Conservation (phyloP, 2,113 vertebrate genomes). For the Cepphus grylle region DNA sequence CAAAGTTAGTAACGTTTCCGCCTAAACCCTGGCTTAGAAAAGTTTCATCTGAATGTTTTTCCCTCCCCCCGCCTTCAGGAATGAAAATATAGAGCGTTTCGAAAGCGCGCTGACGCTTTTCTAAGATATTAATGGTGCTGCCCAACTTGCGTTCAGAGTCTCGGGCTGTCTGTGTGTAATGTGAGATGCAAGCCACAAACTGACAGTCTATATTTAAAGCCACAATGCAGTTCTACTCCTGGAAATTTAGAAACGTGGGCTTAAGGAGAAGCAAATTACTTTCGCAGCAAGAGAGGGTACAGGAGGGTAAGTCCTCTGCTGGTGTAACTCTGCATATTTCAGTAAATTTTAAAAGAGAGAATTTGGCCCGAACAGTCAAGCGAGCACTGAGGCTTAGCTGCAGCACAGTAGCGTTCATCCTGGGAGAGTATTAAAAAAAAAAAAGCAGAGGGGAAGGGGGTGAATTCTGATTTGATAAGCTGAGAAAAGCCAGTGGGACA, state of each 20-base stretch:
- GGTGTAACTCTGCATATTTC: not conserved
- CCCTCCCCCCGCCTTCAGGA: not conserved
- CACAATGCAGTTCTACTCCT: constrained; percentile 35
- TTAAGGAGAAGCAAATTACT: not conserved
- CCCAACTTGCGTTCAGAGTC: not conserved
- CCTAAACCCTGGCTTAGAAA: not conserved
- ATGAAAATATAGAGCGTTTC: constrained; percentile 10
- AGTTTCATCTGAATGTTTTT: constrained; percentile 2
- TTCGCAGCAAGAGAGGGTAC: not conserved
- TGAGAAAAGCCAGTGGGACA: not conserved
- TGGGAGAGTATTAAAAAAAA: not conserved
- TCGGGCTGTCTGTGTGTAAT: constrained; percentile 59
- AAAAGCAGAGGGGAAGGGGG: not conserved
- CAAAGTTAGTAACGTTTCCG: not conserved
- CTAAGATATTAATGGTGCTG: constrained; percentile 16
- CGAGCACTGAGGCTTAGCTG: not conserved
- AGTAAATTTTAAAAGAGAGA: not conserved
- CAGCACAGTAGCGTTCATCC: not conserved
- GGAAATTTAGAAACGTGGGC: constrained; percentile 7
- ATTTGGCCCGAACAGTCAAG: not conserved
- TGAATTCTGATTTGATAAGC: not conserved
- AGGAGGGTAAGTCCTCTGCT: not conserved
- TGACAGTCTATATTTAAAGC: constrained; percentile 69
- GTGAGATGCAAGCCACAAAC: constrained; percentile 49
- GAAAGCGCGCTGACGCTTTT: not conserved